These are phyloP conservation scores for Anarhynchus alexandrinus DNA, from an alignment of 2,113 vertebrate species.

Conservation along the genomic window DNA sequence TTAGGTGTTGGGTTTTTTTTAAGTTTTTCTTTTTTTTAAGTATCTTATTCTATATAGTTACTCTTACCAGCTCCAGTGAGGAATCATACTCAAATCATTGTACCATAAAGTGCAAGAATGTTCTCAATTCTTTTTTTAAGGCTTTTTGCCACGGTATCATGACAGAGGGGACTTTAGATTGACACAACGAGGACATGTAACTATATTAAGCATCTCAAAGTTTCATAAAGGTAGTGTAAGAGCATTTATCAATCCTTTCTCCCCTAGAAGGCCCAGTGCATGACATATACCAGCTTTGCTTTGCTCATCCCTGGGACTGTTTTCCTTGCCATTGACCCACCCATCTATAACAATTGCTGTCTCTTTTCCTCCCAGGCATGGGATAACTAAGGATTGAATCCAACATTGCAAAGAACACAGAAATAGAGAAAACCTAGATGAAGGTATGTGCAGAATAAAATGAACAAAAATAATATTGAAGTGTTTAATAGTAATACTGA, in stretches of 20 bases:
- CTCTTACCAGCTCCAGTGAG: neutral
- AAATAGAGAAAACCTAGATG: neutral
- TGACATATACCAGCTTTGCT: neutral
- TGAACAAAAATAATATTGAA: neutral
- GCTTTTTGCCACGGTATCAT: neutral
- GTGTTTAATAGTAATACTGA: neutral
- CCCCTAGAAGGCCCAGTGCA: neutral
- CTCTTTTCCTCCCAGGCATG: neutral
- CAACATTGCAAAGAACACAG: neutral
- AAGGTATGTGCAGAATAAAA: neutral
- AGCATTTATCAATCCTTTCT: neutral
- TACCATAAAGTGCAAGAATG: neutral
- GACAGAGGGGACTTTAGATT: neutral
- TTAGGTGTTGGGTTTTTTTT: neutral
- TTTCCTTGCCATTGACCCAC: neutral
- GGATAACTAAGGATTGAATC: neutral
- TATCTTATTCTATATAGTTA: neutral
- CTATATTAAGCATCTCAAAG: neutral
- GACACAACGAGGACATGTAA: neutral
- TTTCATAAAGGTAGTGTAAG: neutral
- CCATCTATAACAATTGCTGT: neutral
- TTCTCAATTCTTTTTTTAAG: neutral
- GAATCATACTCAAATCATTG: neutral
- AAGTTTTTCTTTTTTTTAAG: neutral
- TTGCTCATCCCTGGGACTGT: neutral